Evolutionary conservation across 2,888 invertebrate genomes (phyloP).

Genomic region (Hoplodrina blanda): DNA sequence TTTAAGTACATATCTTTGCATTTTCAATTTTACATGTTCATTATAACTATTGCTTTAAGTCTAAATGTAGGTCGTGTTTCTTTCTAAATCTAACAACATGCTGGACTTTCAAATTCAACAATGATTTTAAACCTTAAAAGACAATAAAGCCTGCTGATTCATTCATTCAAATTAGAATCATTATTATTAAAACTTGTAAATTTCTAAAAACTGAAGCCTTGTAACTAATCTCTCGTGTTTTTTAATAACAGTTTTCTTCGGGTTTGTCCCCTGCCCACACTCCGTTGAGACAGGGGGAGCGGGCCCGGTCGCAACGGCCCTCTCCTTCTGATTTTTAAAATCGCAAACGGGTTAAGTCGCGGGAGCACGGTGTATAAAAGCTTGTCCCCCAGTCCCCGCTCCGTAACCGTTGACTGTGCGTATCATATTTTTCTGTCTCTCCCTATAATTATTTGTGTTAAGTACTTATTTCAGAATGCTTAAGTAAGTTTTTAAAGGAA

Average conservation of each 20-base stretch:
- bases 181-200: slow-evolving; percentile 59
- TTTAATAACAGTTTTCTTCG: slow-evolving; percentile 87
- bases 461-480: slow-evolving; percentile 43
- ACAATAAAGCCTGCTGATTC: slow-evolving; percentile 6
- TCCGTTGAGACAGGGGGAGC: slow-evolving; percentile 71
- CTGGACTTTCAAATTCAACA: not conserved
- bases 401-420: slow-evolving; percentile 65
- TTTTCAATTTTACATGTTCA: slow-evolving; percentile 9
- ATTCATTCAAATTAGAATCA: slow-evolving; percentile 26
- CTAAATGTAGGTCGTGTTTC: not conserved
- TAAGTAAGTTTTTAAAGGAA: slow-evolving; percentile 20
- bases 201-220: slow-evolving; percentile 76
- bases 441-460: slow-evolving; percentile 58
- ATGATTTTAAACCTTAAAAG: not conserved
- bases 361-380: slow-evolving; percentile 66
- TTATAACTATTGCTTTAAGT: not conserved
- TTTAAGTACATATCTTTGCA: not conserved
- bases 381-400: slow-evolving; percentile 65
- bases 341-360: slow-evolving; percentile 86
- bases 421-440: slow-evolving; percentile 61
- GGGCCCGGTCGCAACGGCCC: slow-evolving; percentile 66
- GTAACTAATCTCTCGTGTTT: slow-evolving; percentile 83
- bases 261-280: slow-evolving; percentile 76
- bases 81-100: not conserved
- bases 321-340: slow-evolving; percentile 86